These are phyloP conservation scores for Progne subis DNA, from an alignment of 2,113 vertebrate genomes.

Conservation along the genomic window DNA sequence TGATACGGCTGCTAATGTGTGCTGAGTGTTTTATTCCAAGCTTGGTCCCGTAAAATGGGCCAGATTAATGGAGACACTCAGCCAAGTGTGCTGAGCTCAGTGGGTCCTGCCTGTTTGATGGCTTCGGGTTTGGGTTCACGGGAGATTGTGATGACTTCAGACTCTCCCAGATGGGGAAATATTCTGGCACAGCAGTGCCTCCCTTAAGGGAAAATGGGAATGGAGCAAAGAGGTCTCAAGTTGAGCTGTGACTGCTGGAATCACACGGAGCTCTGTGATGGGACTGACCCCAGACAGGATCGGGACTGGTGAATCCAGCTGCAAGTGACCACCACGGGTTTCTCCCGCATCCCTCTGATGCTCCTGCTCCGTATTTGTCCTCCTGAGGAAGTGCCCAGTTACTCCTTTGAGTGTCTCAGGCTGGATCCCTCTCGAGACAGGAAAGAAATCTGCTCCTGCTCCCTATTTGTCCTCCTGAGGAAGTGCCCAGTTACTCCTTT, in stretches of 20 bases:
- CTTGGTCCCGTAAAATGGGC: background rate
- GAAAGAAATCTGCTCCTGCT: background rate
- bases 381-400: too few relatives aligned
- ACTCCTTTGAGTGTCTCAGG: background rate
- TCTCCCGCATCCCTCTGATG: background rate
- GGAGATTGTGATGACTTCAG: background rate
- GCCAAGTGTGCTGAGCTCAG: background rate
- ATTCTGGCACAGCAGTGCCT: background rate
- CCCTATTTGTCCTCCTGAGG: too few relatives aligned
- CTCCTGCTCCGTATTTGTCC: background rate
- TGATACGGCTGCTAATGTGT: background rate
- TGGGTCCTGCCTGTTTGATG: background rate
- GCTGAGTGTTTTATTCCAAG: background rate
- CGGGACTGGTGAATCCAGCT: background rate
- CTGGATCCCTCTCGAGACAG: background rate
- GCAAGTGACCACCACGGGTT: background rate
- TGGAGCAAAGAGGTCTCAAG: background rate
- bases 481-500: too few relatives aligned
- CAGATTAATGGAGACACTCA: background rate
- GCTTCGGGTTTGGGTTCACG: background rate
- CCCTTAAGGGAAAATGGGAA: background rate
- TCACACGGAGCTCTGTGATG: accelerated
- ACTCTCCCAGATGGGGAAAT: accelerated
- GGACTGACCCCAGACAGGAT: background rate
- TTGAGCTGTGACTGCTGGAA: background rate